Evolutionary conservation across 1,140 invertebrate species (phyloP).

Genomic region (Stegodyphus dumicola): DNA sequence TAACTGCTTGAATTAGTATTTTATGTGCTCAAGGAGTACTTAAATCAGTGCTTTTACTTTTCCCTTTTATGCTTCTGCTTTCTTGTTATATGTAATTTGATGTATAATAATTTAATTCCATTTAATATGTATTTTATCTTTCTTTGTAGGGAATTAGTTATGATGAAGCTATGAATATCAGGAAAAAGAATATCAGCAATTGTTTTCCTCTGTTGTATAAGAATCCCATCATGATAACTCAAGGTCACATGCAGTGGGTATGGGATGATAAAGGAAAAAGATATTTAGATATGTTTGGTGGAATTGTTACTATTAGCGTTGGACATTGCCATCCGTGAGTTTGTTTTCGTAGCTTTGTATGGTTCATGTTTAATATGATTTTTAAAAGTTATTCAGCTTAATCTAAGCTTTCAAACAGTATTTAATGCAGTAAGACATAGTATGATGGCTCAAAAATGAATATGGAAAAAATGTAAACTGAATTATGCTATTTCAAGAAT

Average conservation of each 20-base stretch:
- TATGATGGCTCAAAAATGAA: no score
- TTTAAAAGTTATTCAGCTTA: no score
- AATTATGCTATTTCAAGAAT: no score
- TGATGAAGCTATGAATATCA: slow-evolving; percentile 36
- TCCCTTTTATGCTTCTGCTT: not conserved
- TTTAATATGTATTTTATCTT: not conserved
- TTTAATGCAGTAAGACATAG: no score
- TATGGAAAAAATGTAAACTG: no score
- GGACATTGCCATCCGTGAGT: slow-evolving; percentile 97
- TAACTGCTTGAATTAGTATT: no score
- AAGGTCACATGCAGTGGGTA: slow-evolving; percentile 92
- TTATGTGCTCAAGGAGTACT: not conserved
- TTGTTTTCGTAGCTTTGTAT: not conserved
- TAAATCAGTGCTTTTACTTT: not conserved
- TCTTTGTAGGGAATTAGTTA: slow-evolving; percentile 47
- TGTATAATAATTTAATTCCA: not conserved
- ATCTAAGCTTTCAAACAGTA: no score
- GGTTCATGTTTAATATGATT: no score
- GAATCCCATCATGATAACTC: slow-evolving; percentile 83
- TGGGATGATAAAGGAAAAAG: slow-evolving; percentile 86
- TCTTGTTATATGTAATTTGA: not conserved
- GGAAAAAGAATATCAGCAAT: slow-evolving; percentile 75
- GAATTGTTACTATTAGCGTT: slow-evolving; percentile 96
- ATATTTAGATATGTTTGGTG: slow-evolving; percentile 95
- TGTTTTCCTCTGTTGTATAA: slow-evolving; percentile 82